Evolutionary conservation across 2,797 vertebrate genomes (phyloP), one percentile per base, ranked within the genome.

Genomic region (Champsocephalus esox): DNA sequence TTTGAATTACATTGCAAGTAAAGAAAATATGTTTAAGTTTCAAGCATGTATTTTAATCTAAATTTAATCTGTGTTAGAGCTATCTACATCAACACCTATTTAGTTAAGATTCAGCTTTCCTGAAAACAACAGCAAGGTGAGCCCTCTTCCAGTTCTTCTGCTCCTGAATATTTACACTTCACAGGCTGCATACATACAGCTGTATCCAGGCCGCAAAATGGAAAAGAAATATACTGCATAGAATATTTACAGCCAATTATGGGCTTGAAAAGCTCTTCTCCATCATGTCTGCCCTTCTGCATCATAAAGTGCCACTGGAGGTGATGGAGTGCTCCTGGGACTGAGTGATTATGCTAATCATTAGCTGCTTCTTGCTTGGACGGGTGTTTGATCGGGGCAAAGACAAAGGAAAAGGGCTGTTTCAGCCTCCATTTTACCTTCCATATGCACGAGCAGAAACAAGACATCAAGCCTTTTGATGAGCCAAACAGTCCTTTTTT

Each of bases 301-400:
- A 80, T 89, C 73, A 82, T 83, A 67, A 80, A 73, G 59, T 82
- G 73, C 77, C 73, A 77, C 77, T 65, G 70, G 60, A 80, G 80
- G 86, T 87, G 81, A 89, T 70, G 59, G 78, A 88, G 83, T 65
- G 75, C 72, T 79, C 70, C 44, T 66, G 82, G 88, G 79, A 85
- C 79, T 72, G 77, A 85, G 76, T 80, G 80, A 90, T 92, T 90
- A 90, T 90, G 86, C 70, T 87, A 86, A 91, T 89, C 73, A 83
- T 92, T 91, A 88, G 83, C 76, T 64, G 64, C 59, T 75, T 77
- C 71, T 65, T 77, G 86, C 84, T 45, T 70, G 82, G 69, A 77
- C 13, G 65, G 56, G 69, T 84, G 77, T 87, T 83, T 88, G 90
- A 91, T 90, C 81, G 63, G 49, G 51, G 63, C 17, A 73, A 70